A percentile compares a stretch with the other conserved stretches of the same genome.
Evolutionary conservation across 2,888 invertebrate species (phyloP).

Genomic region (Drosophila kokeensis): DNA sequence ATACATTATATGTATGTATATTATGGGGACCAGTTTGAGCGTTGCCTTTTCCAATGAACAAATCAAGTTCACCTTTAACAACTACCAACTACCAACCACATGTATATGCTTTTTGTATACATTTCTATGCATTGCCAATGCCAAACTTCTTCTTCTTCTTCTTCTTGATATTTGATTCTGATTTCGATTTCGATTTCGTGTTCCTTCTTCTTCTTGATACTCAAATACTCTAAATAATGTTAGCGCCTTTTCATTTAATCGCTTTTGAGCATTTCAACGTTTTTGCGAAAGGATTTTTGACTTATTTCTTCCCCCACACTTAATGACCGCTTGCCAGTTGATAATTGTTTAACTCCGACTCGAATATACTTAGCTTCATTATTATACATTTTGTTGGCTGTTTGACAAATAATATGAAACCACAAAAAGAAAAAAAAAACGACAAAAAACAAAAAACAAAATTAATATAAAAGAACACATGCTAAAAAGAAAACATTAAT

Average conservation of each 20-base stretch:
- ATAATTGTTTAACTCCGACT: slow-evolving; percentile 56
- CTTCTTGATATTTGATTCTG: not conserved
- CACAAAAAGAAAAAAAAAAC: slow-evolving; percentile 55
- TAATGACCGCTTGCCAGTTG: slow-evolving; percentile 64
- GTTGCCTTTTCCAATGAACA: slow-evolving; percentile 58
- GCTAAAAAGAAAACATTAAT: slow-evolving; percentile 51
- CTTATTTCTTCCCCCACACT: slow-evolving; percentile 31
- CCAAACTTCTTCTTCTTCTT: not conserved
- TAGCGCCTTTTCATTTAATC: slow-evolving; percentile 33
- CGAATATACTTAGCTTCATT: slow-evolving; percentile 68
- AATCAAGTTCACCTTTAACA: slow-evolving; percentile 29
- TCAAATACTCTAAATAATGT: slow-evolving; percentile 1
- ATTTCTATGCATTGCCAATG: slow-evolving; percentile 9
- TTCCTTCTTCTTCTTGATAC: slow-evolving; percentile 6
- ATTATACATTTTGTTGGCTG: slow-evolving; percentile 79
- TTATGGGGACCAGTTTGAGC: slow-evolving; percentile 75
- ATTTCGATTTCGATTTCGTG: slow-evolving; percentile 15
- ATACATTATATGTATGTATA: slow-evolving; percentile 45
- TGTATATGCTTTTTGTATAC: slow-evolving; percentile 15
- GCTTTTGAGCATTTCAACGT: slow-evolving; percentile 38
- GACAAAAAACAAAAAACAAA: slow-evolving; percentile 37
- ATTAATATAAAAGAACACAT: slow-evolving; percentile 28
- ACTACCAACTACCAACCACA: slow-evolving; percentile 4
- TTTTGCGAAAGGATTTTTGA: slow-evolving; percentile 22
- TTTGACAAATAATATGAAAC: slow-evolving; percentile 76